Percentiles rank a stretch among this genome's conserved stretches.
phyloP scores from a whole-genome alignment of 2,113 vertebrate species.

The Bujurquina vittata region DNA sequence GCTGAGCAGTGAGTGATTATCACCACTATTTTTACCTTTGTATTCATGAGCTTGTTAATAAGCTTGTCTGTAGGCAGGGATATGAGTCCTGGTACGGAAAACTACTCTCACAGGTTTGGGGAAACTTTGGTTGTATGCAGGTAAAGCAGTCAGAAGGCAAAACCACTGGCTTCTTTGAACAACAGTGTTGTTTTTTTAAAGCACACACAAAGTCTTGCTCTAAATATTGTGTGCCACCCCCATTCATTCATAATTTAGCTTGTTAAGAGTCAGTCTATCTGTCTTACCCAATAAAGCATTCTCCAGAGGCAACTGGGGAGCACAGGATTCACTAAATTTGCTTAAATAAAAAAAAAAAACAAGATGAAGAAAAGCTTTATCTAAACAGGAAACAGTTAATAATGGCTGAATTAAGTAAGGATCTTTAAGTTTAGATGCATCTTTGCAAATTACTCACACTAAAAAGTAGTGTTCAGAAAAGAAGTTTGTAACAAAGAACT shows the following conservation, averaged over 20 bases:
- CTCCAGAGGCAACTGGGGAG: background rate
- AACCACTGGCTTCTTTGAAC: background rate
- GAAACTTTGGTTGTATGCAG: background rate
- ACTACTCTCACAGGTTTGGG: background rate
- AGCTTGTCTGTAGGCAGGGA: background rate
- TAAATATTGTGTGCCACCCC: background rate
- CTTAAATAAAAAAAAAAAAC: background rate
- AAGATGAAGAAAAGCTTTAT: background rate
- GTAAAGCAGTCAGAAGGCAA: background rate
- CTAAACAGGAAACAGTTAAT: background rate
- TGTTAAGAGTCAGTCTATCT: background rate
- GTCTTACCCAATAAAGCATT: background rate
- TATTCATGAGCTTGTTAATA: background rate
- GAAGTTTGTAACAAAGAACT: background rate
- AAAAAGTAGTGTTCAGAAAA: background rate
- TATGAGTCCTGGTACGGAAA: background rate
- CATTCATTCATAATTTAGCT: background rate
- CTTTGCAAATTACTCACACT: background rate
- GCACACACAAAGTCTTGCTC: background rate
- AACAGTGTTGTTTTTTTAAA: background rate
- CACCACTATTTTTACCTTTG: background rate
- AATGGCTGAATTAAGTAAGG: background rate
- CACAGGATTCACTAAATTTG: background rate
- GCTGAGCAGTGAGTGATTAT: background rate
- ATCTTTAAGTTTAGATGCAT: background rate